Percentiles rank a stretch among this genome's conserved stretches.
phyloP scores from a whole-genome alignment of 2,113 vertebrate species.

The Podiceps cristatus region DNA sequence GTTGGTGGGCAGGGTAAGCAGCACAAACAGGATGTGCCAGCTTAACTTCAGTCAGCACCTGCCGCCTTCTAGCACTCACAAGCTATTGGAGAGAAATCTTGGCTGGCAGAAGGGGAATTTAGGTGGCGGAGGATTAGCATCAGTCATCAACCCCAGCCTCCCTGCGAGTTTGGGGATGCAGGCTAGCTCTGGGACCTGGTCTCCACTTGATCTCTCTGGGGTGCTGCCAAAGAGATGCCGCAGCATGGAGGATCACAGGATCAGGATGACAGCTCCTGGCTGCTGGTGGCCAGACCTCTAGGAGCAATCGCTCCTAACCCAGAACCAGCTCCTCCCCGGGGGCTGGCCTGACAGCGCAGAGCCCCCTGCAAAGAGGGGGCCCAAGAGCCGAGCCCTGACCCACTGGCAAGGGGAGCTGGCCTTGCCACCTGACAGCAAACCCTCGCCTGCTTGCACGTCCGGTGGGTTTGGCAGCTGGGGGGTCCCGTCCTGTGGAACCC shows the following conservation, averaged over 20 bases:
- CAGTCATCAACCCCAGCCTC: not conserved
- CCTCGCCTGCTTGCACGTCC: accelerated
- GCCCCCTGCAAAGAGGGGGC: accelerated
- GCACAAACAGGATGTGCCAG: conserved; percentile 15
- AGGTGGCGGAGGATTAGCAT: not conserved
- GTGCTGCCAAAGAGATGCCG: not conserved
- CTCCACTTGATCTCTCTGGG: not conserved
- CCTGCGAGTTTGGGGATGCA: not conserved
- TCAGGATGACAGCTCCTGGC: not conserved
- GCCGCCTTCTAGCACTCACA: not conserved
- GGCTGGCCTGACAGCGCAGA: accelerated
- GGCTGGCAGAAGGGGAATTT: not conserved
- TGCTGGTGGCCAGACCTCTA: not conserved
- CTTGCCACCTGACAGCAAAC: not conserved
- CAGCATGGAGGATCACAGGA: not conserved
- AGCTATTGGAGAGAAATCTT: not conserved
- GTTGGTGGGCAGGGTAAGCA: not conserved
- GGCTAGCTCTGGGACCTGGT: not conserved
- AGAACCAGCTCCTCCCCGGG: accelerated
- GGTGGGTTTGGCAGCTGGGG: not conserved
- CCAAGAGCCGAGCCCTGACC: not conserved
- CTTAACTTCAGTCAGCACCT: conserved; percentile 3
- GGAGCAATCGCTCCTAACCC: not conserved
- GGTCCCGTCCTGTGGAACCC: accelerated
- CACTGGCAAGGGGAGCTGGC: not conserved